A percentile compares a stretch with the other conserved stretches of the same genome.
phyloP scores from a whole-genome alignment of 2,888 invertebrate genomes.

The Tipula vernalis region DNA sequence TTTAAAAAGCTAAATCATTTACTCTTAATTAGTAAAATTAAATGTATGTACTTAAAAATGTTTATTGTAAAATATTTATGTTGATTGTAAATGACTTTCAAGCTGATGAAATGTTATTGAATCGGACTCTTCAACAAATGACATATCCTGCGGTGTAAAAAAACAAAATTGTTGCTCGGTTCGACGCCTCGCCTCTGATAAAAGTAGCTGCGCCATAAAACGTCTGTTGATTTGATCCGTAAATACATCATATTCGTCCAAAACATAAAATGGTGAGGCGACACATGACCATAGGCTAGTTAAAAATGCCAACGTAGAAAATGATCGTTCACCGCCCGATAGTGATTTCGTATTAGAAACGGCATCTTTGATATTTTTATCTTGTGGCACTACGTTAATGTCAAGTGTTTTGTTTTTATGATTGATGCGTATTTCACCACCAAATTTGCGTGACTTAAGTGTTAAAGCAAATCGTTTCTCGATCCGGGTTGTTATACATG shows the following conservation, averaged over 20 bases:
- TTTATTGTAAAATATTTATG: not conserved
- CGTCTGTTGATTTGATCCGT: slow-evolving; percentile 83
- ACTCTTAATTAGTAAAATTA: too few species aligned
- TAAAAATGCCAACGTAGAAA: slow-evolving; percentile 88
- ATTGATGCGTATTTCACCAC: slow-evolving; percentile 27
- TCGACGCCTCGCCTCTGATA: slow-evolving; percentile 58
- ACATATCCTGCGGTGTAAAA: slow-evolving; percentile 74
- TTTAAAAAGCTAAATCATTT: too few species aligned
- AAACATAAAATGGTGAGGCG: slow-evolving; percentile 81
- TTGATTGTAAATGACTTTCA: slow-evolving; percentile 23
- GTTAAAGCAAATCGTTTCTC: not conserved
- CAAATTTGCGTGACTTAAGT: slow-evolving; percentile 23
- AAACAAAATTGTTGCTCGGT: slow-evolving; percentile 71
- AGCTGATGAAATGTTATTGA: slow-evolving; percentile 45
- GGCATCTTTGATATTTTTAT: slow-evolving; percentile 34
- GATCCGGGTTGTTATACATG: not conserved
- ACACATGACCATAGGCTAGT: slow-evolving; percentile 88
- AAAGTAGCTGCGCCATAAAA: slow-evolving; percentile 63
- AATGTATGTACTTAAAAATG: too few species aligned
- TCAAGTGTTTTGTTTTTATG: slow-evolving; percentile 36
- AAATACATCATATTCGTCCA: slow-evolving; percentile 96
- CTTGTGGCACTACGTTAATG: slow-evolving; percentile 42
- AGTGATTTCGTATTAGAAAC: slow-evolving; percentile 50
- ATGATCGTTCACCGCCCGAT: slow-evolving; percentile 93
- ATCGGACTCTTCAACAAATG: slow-evolving; percentile 38